Evolutionary conservation across 1,140 invertebrate genomes (phyloP).

Genomic region (Heliothis virescens): DNA sequence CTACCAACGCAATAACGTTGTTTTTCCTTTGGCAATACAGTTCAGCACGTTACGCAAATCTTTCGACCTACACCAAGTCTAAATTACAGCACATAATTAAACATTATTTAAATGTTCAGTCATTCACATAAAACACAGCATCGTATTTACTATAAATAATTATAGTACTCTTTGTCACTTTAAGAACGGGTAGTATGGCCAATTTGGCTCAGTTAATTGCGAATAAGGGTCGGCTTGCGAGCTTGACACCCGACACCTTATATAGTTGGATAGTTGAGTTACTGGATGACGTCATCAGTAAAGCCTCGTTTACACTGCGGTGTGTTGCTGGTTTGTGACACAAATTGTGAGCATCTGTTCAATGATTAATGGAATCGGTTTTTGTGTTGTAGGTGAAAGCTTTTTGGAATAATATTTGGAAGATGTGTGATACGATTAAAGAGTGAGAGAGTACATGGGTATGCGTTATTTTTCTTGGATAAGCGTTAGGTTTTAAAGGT

Average conservation of each 20-base stretch:
- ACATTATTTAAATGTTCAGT: neutral
- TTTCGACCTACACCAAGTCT: too few relatives aligned
- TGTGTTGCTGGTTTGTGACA: neutral
- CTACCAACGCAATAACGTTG: too few relatives aligned
- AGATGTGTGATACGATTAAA: neutral
- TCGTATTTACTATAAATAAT: neutral
- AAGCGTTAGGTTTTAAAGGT: too few relatives aligned
- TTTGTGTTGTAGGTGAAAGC: too few relatives aligned
- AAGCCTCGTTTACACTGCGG: neutral
- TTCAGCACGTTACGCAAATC: too few relatives aligned
- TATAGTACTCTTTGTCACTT: slow-evolving; percentile 30
- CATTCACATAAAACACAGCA: neutral
- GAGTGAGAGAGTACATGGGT: too few relatives aligned
- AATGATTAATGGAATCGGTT: too few relatives aligned
- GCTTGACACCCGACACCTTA: slow-evolving; percentile 52
- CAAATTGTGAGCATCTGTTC: neutral
- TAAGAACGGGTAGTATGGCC: slow-evolving; percentile 46
- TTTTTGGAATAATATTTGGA: too few relatives aligned
- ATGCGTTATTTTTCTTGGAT: too few relatives aligned
- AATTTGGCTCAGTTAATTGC: slow-evolving; percentile 59
- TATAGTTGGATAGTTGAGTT: slow-evolving; percentile 22
- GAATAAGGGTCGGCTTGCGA: slow-evolving; percentile 46
- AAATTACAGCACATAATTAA: too few relatives aligned
- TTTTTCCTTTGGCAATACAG: too few relatives aligned
- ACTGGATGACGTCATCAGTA: neutral